Percentiles rank a stretch among this genome's conserved stretches.
These are phyloP conservation scores for Microcebus jonahi DNA, from an alignment of 2,113 vertebrate genomes.

Conservation along the genomic window DNA sequence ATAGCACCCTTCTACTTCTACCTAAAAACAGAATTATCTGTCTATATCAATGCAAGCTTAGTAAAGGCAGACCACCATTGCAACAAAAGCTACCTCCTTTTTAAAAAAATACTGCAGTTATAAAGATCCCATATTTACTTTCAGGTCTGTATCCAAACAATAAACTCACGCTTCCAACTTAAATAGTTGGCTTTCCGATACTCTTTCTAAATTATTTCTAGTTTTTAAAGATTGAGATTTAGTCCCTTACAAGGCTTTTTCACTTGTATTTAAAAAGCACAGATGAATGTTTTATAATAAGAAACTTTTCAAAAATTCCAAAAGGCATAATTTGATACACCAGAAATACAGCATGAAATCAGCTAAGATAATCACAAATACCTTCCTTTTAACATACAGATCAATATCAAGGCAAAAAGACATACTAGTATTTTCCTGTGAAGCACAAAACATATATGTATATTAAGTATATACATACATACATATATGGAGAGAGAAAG, in stretches of 20 bases:
- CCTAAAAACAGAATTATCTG: constrained; percentile 28
- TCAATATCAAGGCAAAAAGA: constrained; percentile 39
- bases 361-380: background rate
- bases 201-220: background rate
- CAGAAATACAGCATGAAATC: constrained; percentile 27
- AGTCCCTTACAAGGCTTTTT: constrained; percentile 17
- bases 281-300: background rate
- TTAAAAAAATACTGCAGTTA: background rate
- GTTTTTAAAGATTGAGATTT: constrained; percentile 32
- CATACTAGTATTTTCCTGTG: background rate
- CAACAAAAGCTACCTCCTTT: background rate
- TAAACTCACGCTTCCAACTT: constrained; percentile 34
- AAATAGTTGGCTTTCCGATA: constrained; percentile 4
- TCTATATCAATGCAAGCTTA: background rate
- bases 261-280: constrained; percentile 38
- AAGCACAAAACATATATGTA: background rate
- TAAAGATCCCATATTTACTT: constrained; percentile 46
- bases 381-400: background rate
- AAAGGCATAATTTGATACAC: constrained; percentile 22
- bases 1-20: background rate
- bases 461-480: background rate
- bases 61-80: constrained; percentile 6
- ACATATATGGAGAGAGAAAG: background rate
- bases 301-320: constrained; percentile 16
- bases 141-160: constrained; percentile 12